Evolutionary conservation across 1,140 invertebrate species (phyloP).

Genomic region (Euura saliciscinereae): DNA sequence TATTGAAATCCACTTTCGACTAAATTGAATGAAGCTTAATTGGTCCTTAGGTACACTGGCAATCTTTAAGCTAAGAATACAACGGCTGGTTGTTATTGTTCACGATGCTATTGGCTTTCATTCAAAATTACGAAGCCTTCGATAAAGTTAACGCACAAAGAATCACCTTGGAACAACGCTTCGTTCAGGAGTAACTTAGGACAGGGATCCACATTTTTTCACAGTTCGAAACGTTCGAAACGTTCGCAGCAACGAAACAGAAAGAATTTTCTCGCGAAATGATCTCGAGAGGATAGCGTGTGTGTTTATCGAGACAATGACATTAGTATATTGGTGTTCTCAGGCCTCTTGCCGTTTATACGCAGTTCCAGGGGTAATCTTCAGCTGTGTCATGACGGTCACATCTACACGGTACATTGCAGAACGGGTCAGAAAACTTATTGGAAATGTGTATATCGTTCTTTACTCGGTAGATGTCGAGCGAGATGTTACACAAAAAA

Average conservation of each 20-base stretch:
- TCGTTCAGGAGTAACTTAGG: too few relatives aligned
- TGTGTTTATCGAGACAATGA: background rate
- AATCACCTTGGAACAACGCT: too few relatives aligned
- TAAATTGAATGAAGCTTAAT: background rate
- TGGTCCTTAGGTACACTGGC: constrained; percentile 6
- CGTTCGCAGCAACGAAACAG: background rate
- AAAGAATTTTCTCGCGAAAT: background rate
- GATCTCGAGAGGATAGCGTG: too few relatives aligned
- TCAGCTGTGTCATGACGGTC: background rate
- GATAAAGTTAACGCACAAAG: too few relatives aligned
- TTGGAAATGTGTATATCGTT: constrained; percentile 5
- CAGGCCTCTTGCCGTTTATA: constrained; percentile 5
- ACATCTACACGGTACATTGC: constrained; percentile 4
- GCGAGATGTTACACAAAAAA: background rate
- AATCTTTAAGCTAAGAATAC: background rate
- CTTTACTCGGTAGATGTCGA: background rate
- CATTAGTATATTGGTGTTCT: constrained; percentile 5
- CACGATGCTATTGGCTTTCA: too few relatives aligned
- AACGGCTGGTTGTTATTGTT: too few relatives aligned
- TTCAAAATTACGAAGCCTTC: too few relatives aligned
- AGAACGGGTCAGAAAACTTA: background rate
- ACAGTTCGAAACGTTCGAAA: background rate
- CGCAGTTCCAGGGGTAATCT: background rate
- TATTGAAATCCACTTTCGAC: too few relatives aligned
- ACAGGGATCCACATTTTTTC: too few relatives aligned